A percentile compares a stretch with the other conserved stretches of the same genome.
These are phyloP conservation scores for Drosophila eugracilis DNA, from an alignment of 1,140 invertebrate species.

Conservation along the genomic window DNA sequence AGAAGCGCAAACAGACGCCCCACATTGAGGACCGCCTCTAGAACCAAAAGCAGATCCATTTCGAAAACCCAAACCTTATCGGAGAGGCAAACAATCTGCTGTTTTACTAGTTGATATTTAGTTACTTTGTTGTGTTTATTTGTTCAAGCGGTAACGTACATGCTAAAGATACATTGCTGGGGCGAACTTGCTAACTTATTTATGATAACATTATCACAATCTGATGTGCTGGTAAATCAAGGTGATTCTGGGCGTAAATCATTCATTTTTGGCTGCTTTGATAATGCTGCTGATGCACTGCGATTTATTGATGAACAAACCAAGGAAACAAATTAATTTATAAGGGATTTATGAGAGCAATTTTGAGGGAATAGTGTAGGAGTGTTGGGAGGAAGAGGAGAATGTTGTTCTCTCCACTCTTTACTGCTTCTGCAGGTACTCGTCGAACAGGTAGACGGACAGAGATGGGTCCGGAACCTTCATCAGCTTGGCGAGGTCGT, in stretches of 20 bases:
- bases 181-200: constrained; percentile 69
- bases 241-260: constrained; percentile 37
- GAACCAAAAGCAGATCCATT: too few species aligned
- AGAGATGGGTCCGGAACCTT: constrained; percentile 87
- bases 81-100: constrained; percentile 25
- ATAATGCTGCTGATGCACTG: constrained; percentile 61
- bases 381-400: not conserved
- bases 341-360: constrained; percentile 49
- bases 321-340: constrained; percentile 55
- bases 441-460: constrained; percentile 90
- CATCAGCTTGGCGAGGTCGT: constrained; percentile 89
- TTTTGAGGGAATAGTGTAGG: constrained; percentile 9
- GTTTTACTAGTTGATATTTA: constrained; percentile 39
- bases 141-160: constrained; percentile 70
- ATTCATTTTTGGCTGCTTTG: constrained; percentile 40
- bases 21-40: constrained; percentile 23
- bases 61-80: constrained; percentile 40
- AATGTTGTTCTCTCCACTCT: constrained; percentile 1
- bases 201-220: constrained; percentile 75
- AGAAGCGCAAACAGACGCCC: constrained; percentile 36
- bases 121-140: constrained; percentile 62
- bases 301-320: constrained; percentile 66
- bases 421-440: constrained; percentile 89
- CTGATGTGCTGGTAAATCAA: constrained; percentile 59
- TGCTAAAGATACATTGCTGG: constrained; percentile 70